Conservation (phyloP, 2,113 vertebrate species). For the Tympanuchus pallidicinctus region DNA sequence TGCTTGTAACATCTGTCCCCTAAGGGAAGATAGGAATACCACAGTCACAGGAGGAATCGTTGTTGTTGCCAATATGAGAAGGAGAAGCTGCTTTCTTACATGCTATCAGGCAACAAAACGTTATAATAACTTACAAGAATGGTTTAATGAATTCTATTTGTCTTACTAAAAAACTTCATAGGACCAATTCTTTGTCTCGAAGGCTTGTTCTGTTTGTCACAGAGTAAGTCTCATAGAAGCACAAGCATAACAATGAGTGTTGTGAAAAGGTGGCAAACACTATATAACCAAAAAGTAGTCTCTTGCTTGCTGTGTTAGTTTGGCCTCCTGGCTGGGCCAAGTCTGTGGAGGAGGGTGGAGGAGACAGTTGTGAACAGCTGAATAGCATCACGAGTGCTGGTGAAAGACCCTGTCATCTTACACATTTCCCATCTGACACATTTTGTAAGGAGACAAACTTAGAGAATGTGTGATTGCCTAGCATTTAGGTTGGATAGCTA, state of each 20-base stretch:
- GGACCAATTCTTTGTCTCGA: not conserved
- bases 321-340: not conserved
- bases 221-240: not conserved
- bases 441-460: not conserved
- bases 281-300: fast-evolving
- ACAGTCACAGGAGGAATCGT: not conserved
- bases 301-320: not conserved
- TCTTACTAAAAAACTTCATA: not conserved
- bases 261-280: not conserved
- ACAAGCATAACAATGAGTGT: not conserved
- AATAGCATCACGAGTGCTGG: not conserved
- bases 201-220: not conserved
- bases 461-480: not conserved
- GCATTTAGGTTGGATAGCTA: not conserved
- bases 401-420: not conserved
- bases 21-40: not conserved
- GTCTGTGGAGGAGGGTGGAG: not conserved
- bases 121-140: not conserved
- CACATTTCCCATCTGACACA: not conserved
- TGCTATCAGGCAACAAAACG: not conserved
- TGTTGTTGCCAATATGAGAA: not conserved
- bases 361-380: not conserved
- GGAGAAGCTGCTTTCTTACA: not conserved
- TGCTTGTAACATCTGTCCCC: not conserved
- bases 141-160: not conserved